These are phyloP conservation scores for Rhyacichthys aspro DNA, from an alignment of 2,797 vertebrate species.

Conservation along the genomic window DNA sequence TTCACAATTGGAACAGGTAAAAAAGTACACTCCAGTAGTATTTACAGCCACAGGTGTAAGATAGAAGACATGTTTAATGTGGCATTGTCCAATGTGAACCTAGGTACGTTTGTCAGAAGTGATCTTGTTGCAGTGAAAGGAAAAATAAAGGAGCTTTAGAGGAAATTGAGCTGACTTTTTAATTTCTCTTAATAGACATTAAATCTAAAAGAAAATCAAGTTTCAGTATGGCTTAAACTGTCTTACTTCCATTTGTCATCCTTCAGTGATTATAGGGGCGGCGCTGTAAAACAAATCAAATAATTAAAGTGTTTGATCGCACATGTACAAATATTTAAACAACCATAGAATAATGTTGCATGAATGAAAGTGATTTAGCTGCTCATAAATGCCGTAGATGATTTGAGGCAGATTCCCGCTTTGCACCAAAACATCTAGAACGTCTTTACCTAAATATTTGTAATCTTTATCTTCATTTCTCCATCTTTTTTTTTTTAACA, in stretches of 20 bases:
- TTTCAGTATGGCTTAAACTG: conserved; percentile 64
- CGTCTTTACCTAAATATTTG: conserved; percentile 36
- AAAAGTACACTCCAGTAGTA: background rate
- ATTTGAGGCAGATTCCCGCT: conserved; percentile 33
- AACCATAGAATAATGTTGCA: conserved; percentile 29
- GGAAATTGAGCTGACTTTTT: conserved; percentile 51
- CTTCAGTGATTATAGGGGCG: conserved; percentile 58
- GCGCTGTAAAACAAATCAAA: conserved; percentile 61
- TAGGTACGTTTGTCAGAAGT: conserved; percentile 51
- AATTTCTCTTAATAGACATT: conserved; percentile 70
- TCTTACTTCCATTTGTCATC: conserved; percentile 73
- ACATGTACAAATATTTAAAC: conserved; percentile 48
- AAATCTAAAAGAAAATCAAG: conserved; percentile 68
- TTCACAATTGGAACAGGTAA: background rate
- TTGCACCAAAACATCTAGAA: conserved; percentile 33
- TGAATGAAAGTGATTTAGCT: conserved; percentile 39
- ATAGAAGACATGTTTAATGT: conserved; percentile 5
- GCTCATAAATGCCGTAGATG: conserved; percentile 41
- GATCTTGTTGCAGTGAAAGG: conserved; percentile 55
- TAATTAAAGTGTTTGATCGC: conserved; percentile 46
- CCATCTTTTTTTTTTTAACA: conserved; percentile 16
- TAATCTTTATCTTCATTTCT: conserved; percentile 32
- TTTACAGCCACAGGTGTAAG: background rate
- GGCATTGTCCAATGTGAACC: background rate
- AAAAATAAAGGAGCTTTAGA: conserved; percentile 42